Conservation (phyloP, 2,797 vertebrate genomes). For the Selene dorsalis region DNA sequence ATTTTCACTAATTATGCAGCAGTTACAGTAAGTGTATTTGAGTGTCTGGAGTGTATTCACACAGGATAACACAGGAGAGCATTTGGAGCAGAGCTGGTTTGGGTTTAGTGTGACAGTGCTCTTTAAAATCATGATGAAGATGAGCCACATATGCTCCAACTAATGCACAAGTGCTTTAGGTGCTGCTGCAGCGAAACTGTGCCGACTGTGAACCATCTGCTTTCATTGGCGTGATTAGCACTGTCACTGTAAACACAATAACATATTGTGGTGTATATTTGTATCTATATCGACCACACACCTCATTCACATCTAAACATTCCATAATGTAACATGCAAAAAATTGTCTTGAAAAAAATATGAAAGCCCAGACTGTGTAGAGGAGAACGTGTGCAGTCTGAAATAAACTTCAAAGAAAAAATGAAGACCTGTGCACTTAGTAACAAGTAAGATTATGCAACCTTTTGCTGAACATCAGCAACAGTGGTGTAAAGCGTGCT, state of each 20-base stretch:
- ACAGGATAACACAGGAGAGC: conserved; percentile 4
- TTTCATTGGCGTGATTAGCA: not conserved
- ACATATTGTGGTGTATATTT: not conserved
- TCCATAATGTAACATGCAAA: not conserved
- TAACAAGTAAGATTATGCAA: too few relatives aligned
- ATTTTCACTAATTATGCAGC: conserved; percentile 25
- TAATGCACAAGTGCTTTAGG: not conserved
- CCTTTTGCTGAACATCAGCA: too few relatives aligned
- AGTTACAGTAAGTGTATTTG: conserved; percentile 40
- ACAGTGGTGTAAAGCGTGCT: too few relatives aligned
- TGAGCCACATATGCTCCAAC: not conserved
- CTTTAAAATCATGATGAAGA: conserved; percentile 4
- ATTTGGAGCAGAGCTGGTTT: conserved; percentile 8
- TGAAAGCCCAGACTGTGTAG: too few relatives aligned
- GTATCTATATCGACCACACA: not conserved
- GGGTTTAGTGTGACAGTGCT: conserved; percentile 1
- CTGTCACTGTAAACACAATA: not conserved
- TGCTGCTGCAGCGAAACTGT: conserved; percentile 13
- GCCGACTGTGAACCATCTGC: not conserved
- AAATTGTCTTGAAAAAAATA: too few relatives aligned
- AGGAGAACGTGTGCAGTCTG: too few relatives aligned
- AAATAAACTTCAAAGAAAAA: too few relatives aligned
- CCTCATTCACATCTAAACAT: not conserved
- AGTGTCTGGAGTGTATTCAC: conserved; percentile 26
- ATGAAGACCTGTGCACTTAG: too few relatives aligned